phyloP scores from a whole-genome alignment of 2,797 vertebrate genomes.

The Bradypodion ventrale region DNA sequence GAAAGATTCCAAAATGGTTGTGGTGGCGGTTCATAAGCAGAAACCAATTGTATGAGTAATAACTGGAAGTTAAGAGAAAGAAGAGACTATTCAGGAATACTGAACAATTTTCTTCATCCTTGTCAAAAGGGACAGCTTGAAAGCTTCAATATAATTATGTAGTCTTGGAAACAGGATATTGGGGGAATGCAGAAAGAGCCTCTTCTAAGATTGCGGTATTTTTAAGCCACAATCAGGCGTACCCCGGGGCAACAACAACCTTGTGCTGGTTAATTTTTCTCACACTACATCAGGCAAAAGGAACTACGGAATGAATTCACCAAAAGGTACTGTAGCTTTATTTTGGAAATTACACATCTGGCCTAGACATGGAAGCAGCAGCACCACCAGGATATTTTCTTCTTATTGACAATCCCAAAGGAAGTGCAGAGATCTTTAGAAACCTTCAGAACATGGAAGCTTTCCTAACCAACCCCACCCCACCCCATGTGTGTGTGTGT shows the following conservation, averaged over 20 bases:
- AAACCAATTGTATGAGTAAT: not conserved
- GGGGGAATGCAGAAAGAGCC: no score
- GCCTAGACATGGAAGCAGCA: no score
- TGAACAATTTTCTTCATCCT: constrained; percentile 9
- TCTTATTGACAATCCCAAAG: constrained; percentile 6
- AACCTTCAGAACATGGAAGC: not conserved
- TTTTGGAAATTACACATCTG: no score
- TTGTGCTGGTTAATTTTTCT: no score
- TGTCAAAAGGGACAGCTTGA: constrained; percentile 34
- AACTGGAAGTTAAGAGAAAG: constrained; percentile 3
- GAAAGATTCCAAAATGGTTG: not conserved
- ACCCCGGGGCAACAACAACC: no score
- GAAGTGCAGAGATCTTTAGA: constrained; percentile 7
- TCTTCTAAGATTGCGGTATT: no score
- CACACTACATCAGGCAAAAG: no score
- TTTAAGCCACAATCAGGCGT: no score
- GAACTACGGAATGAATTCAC: no score
- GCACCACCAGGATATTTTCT: not conserved
- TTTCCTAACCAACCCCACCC: constrained; percentile 36
- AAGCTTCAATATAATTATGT: constrained; percentile 25
- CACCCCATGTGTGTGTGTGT: no score
- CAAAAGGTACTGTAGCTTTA: no score
- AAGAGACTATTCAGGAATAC: not conserved
- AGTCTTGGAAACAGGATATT: not conserved
- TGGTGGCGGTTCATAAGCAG: not conserved